A percentile compares a stretch with the other conserved stretches of the same genome.
phyloP scores from a whole-genome alignment of 2,888 invertebrate genomes.

The Scaptomyza polygonia region DNA sequence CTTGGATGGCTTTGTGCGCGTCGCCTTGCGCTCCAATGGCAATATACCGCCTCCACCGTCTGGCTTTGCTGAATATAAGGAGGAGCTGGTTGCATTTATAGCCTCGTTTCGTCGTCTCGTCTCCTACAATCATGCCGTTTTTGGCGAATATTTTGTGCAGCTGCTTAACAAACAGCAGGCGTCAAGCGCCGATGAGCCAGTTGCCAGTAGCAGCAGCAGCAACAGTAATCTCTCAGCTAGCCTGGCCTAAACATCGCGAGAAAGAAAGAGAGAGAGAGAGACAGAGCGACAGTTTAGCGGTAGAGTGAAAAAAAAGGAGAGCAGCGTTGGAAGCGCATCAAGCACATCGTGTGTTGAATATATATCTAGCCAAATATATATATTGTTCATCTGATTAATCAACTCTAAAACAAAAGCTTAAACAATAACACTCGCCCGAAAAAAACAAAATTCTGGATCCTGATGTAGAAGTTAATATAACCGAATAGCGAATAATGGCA shows the following conservation, averaged over 20 bases:
- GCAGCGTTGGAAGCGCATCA: constrained; percentile 25
- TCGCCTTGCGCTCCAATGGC: constrained; percentile 71
- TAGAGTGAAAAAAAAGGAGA: background rate
- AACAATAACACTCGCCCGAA: background rate
- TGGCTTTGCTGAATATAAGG: constrained; percentile 82
- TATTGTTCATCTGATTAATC: constrained; percentile 1
- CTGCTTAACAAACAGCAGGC: constrained; percentile 63
- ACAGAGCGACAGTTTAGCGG: background rate
- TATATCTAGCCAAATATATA: constrained; percentile 1
- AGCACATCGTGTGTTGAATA: constrained; percentile 11
- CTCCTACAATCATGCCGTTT: constrained; percentile 84
- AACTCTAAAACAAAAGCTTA: background rate
- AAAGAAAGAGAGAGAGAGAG: background rate
- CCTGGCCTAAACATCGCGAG: constrained; percentile 45
- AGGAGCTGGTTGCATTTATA: constrained; percentile 81
- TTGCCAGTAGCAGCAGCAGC: constrained; percentile 17
- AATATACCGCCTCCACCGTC: constrained; percentile 74
- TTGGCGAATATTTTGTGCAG: constrained; percentile 82
- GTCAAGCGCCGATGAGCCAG: constrained; percentile 12
- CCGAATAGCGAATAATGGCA: background rate
- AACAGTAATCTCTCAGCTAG: constrained; percentile 5
- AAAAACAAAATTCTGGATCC: background rate
- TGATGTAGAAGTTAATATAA: constrained; percentile 5
- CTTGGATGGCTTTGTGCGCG: constrained; percentile 80
- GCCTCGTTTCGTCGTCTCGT: constrained; percentile 82